Evolutionary conservation across 2,888 invertebrate genomes (phyloP).

Genomic region (Chelonus formosanus): DNA sequence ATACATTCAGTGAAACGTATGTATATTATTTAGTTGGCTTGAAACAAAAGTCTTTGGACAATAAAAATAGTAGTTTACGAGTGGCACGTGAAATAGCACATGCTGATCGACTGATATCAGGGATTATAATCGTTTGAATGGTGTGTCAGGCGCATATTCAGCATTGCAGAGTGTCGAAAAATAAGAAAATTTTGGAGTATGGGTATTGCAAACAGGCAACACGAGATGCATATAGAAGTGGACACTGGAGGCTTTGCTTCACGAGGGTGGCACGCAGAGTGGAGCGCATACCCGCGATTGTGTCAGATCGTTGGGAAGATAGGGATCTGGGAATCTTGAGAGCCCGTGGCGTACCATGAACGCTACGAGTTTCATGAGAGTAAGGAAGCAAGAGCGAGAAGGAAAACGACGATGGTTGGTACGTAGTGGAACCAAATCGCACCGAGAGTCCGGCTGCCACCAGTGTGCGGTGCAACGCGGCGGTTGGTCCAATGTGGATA

Average conservation of each 20-base stretch:
- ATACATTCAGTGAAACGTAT: neutral
- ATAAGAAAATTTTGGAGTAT: slow-evolving; percentile 8
- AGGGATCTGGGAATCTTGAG: slow-evolving; percentile 38
- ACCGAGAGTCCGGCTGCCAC: slow-evolving; percentile 19
- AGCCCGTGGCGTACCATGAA: slow-evolving; percentile 33
- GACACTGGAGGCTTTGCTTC: slow-evolving; percentile 23
- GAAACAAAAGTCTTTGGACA: neutral
- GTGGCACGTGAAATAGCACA: slow-evolving; percentile 17
- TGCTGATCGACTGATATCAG: slow-evolving; percentile 20
- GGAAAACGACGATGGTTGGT: slow-evolving; percentile 11
- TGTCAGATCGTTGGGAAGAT: slow-evolving; percentile 40
- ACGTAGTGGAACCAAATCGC: slow-evolving; percentile 17
- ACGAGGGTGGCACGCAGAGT: slow-evolving; percentile 34
- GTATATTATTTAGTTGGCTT: neutral
- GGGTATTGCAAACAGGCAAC: neutral
- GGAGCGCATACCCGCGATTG: slow-evolving; percentile 36
- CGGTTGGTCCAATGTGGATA: slow-evolving; percentile 25
- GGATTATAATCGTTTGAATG: slow-evolving; percentile 21
- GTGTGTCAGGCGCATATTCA: slow-evolving; percentile 15
- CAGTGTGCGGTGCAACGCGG: slow-evolving; percentile 18
- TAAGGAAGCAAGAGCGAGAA: slow-evolving; percentile 13
- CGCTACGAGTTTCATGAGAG: slow-evolving; percentile 24
- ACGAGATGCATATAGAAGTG: slow-evolving; percentile 5
- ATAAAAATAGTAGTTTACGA: slow-evolving; percentile 12
- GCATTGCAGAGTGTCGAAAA: slow-evolving; percentile 19